phyloP scores from a whole-genome alignment of 2,888 invertebrate species.

The Diploptera punctata region DNA sequence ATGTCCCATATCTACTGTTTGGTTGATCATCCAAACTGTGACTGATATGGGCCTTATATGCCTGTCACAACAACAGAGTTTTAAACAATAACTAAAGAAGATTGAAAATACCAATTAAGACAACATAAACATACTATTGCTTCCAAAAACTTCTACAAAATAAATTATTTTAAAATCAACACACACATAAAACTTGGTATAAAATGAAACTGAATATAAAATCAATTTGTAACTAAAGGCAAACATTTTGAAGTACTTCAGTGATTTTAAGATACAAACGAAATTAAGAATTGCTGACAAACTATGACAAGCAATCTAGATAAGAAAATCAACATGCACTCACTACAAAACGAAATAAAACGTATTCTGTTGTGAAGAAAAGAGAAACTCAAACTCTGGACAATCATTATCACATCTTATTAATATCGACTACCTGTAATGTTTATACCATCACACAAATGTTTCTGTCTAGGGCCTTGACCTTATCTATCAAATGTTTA shows the following conservation, averaged over 20 bases:
- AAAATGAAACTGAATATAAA: background rate
- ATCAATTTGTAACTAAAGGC: background rate
- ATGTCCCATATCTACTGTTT: too few species aligned
- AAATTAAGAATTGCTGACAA: conserved; percentile 19
- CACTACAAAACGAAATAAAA: background rate
- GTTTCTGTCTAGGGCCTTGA: background rate
- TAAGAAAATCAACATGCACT: background rate
- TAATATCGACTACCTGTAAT: background rate
- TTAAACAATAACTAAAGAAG: background rate
- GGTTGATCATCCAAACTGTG: too few species aligned
- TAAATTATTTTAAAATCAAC: background rate
- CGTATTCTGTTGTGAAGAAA: background rate
- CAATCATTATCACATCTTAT: background rate
- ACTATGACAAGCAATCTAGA: background rate
- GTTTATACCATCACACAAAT: background rate
- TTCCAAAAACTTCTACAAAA: background rate
- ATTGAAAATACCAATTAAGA: too few species aligned
- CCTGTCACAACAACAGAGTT: too few species aligned
- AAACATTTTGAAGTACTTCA: background rate
- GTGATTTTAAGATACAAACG: background rate
- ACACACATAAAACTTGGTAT: background rate
- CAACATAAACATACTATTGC: too few species aligned
- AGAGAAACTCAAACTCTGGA: background rate
- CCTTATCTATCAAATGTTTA: background rate
- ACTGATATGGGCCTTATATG: too few species aligned